A percentile compares a stretch with the other conserved stretches of the same genome.
Evolutionary conservation across 1,140 invertebrate species (phyloP).

Genomic region (Lasioglossum albipes): DNA sequence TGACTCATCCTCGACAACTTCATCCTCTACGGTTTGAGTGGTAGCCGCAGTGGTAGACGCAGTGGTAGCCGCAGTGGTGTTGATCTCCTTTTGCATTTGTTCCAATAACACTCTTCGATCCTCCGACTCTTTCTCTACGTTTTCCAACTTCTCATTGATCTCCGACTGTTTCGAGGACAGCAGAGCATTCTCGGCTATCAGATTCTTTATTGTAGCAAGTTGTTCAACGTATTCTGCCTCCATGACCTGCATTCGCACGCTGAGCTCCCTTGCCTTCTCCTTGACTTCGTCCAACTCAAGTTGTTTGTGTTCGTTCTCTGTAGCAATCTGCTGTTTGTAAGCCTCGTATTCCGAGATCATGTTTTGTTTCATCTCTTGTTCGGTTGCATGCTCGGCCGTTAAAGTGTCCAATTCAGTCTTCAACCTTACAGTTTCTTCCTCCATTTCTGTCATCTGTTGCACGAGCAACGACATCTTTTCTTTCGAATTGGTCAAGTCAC

Average conservation of each 20-base stretch:
- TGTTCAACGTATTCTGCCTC: constrained; percentile 76
- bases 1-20: constrained; percentile 23
- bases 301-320: constrained; percentile 68
- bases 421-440: constrained; percentile 55
- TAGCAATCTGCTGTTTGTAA: constrained; percentile 70
- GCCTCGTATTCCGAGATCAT: constrained; percentile 74
- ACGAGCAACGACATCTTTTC: constrained; percentile 53
- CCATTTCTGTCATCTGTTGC: constrained; percentile 54
- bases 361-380: constrained; percentile 71
- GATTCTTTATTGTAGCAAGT: constrained; percentile 69
- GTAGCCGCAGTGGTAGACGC: constrained; percentile 24
- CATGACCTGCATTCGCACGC: constrained; percentile 77
- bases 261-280: constrained; percentile 73
- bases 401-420: constrained; percentile 28
- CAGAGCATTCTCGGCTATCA: constrained; percentile 73
- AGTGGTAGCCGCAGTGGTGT: constrained; percentile 27
- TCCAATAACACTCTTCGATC: constrained; percentile 68
- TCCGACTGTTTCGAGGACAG: constrained; percentile 72
- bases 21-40: constrained; percentile 49
- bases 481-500: constrained; percentile 48
- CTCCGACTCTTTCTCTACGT: constrained; percentile 72
- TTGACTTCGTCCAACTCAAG: constrained; percentile 65
- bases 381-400: constrained; percentile 69
- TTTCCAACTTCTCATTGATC: constrained; percentile 74
- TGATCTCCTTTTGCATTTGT: constrained; percentile 62